Conservation (phyloP, 1,140 invertebrate species). For the Temnothorax curvispinosus region DNA sequence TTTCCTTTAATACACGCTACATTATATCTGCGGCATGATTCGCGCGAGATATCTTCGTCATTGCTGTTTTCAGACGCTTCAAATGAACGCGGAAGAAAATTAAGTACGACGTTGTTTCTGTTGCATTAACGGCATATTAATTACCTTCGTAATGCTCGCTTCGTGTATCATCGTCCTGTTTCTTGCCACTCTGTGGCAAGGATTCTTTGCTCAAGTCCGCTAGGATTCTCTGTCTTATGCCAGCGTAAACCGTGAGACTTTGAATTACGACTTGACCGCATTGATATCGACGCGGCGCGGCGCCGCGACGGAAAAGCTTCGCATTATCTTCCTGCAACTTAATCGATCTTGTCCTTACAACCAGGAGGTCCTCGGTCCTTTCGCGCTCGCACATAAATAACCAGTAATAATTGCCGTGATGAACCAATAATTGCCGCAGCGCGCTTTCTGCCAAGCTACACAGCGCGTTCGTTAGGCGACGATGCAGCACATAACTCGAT, state of each 20-base stretch:
- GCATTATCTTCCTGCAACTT: conserved; percentile 19
- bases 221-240: background rate
- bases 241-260: conserved; percentile 10
- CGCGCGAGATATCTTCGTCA: conserved; percentile 13
- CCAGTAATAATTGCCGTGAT: conserved; percentile 32
- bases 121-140: conserved; percentile 53
- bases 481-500: conserved; percentile 5
- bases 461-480: background rate
- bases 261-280: conserved; percentile 17
- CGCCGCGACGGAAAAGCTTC: background rate
- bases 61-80: background rate
- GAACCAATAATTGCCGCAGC: conserved; percentile 35
- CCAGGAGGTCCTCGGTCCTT: background rate
- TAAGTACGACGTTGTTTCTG: conserved; percentile 12
- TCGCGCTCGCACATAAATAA: conserved; percentile 25
- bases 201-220: background rate
- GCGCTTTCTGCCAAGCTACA: background rate
- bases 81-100: conserved; percentile 37
- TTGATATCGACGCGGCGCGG: background rate
- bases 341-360: conserved; percentile 13
- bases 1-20: background rate
- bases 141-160: conserved; percentile 40
- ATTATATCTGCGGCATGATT: conserved; percentile 1
- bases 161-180: conserved; percentile 2
- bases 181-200: background rate